phyloP scores from a whole-genome alignment of 2,888 invertebrate genomes.

The Carabus problematicus region DNA sequence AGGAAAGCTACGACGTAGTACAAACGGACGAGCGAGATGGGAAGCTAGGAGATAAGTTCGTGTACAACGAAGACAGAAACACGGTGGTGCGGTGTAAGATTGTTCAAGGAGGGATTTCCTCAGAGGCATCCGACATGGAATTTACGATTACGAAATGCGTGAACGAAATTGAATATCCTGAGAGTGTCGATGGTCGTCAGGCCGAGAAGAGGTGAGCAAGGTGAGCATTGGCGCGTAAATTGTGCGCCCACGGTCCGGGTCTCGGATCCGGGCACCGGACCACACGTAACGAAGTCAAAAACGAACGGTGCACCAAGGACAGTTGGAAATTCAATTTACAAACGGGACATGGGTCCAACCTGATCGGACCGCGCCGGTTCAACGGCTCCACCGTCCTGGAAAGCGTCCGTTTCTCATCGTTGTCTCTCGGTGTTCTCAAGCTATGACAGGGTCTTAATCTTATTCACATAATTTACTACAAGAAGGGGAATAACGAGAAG shows the following conservation, averaged over 20 bases:
- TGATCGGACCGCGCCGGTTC: slow-evolving; percentile 8
- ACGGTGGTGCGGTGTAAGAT: slow-evolving; percentile 45
- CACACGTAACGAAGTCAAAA: slow-evolving; percentile 52
- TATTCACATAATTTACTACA: too few relatives aligned
- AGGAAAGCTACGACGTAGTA: not conserved
- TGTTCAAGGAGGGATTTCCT: slow-evolving; percentile 46
- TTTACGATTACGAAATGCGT: slow-evolving; percentile 52
- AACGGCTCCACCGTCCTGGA: not conserved
- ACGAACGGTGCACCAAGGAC: slow-evolving; percentile 47
- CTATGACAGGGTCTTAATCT: not conserved
- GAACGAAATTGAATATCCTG: slow-evolving; percentile 53
- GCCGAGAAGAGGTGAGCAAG: slow-evolving; percentile 13
- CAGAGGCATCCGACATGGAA: slow-evolving; percentile 48
- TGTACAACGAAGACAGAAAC: slow-evolving; percentile 14
- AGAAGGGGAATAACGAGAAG: too few relatives aligned
- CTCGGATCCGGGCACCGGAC: slow-evolving; percentile 44
- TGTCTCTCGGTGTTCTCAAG: not conserved
- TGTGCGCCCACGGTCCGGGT: slow-evolving; percentile 14
- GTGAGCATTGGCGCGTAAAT: slow-evolving; percentile 25
- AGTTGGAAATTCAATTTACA: slow-evolving; percentile 51
- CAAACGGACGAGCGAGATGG: not conserved
- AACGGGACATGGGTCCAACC: slow-evolving; percentile 48
- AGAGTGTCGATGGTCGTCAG: slow-evolving; percentile 46
- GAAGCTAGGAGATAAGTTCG: not conserved
- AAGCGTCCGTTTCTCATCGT: not conserved